A percentile compares a stretch with the other conserved stretches of the same genome.
Conservation (phyloP, 2,888 invertebrate genomes). For the Mesorhabditis spiculigera region DNA sequence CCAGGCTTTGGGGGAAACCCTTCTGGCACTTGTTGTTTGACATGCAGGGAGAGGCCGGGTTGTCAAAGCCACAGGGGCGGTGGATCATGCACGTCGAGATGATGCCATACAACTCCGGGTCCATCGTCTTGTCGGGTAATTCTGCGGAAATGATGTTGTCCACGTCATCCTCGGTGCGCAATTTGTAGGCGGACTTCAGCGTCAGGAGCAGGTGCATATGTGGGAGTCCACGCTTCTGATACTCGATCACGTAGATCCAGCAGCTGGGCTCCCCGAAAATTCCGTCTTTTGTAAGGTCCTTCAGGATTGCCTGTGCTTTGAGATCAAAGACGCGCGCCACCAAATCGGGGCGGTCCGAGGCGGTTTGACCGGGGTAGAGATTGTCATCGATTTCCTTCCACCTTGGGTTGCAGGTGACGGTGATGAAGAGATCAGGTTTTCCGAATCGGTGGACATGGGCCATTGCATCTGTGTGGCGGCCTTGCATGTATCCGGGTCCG, state of each 20-base stretch:
- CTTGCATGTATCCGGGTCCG: conserved; percentile 57
- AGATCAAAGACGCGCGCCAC: conserved; percentile 41
- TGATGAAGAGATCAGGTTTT: conserved; percentile 51
- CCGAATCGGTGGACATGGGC: conserved; percentile 41
- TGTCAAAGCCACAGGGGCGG: conserved; percentile 40
- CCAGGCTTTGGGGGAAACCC: conserved; percentile 57
- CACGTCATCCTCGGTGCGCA: conserved; percentile 7
- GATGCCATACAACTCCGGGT: conserved; percentile 28
- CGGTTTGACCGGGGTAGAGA: conserved; percentile 24
- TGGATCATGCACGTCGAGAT: conserved; percentile 42
- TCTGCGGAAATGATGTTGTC: conserved; percentile 25
- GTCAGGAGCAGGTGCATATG: too few relatives aligned
- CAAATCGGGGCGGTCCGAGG: conserved; percentile 48
- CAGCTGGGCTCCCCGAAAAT: conserved; percentile 37
- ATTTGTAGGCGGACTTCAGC: too few relatives aligned
- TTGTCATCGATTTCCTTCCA: conserved; percentile 51
- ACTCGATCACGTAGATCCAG: conserved; percentile 46
- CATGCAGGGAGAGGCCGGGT: conserved; percentile 58
- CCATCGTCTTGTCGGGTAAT: conserved; percentile 29
- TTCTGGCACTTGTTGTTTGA: conserved; percentile 58
- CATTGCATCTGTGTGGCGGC: conserved; percentile 47
- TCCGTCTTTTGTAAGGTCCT: conserved; percentile 30
- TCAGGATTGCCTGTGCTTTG: conserved; percentile 37
- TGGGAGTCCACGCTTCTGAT: conserved; percentile 39
- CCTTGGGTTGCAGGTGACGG: conserved; percentile 56